These are phyloP conservation scores for Chloroceryle amazona DNA, from an alignment of 2,797 vertebrate species.

Conservation along the genomic window DNA sequence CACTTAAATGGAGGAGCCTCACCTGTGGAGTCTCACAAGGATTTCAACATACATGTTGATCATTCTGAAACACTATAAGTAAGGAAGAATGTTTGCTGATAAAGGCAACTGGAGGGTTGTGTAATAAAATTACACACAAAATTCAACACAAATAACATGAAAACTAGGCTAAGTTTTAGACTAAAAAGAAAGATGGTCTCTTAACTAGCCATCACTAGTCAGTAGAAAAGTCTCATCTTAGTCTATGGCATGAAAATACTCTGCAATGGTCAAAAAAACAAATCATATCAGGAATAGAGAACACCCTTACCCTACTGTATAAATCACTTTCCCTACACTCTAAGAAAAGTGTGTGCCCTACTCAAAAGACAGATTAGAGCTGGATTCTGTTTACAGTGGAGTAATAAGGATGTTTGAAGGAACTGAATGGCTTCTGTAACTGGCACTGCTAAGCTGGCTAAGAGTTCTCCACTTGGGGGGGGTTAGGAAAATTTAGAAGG, in stretches of 20 bases:
- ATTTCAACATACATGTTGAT: neutral
- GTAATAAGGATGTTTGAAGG: neutral
- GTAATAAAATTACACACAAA: neutral
- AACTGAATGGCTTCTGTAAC: neutral
- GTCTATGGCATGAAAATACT: neutral
- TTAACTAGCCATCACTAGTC: neutral
- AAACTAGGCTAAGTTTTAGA: neutral
- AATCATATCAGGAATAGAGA: rapidly evolving
- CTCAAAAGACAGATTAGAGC: neutral
- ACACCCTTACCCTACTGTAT: neutral
- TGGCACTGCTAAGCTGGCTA: neutral
- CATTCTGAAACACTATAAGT: neutral
- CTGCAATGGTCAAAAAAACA: neutral
- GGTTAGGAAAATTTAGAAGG: neutral
- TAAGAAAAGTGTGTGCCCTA: neutral
- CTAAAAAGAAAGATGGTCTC: neutral
- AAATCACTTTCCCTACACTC: neutral
- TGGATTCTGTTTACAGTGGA: neutral
- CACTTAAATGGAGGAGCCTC: neutral
- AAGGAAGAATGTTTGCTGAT: neutral
- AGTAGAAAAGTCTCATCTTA: neutral
- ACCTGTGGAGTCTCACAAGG: neutral
- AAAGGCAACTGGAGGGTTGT: neutral
- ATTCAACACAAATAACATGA: neutral
- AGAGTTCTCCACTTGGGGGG: neutral